Evolutionary conservation across 2,113 vertebrate genomes (phyloP).

Genomic region (Macaca mulatta): DNA sequence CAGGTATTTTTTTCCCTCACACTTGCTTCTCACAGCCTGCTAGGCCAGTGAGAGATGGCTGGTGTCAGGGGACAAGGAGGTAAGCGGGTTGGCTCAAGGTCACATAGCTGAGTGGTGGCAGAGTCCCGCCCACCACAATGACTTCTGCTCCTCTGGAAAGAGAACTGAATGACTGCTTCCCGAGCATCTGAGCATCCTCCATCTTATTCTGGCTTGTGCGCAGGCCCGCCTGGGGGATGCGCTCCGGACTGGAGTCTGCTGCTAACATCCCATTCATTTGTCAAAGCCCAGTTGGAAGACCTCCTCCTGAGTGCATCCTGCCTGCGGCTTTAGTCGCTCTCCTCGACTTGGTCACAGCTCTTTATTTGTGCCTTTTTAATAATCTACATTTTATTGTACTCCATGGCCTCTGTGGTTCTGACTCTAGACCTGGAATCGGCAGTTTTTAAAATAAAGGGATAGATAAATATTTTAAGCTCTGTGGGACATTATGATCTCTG

Average conservation of each 20-base stretch:
- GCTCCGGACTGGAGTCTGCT: too few species aligned
- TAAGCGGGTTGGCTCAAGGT: background rate
- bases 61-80: background rate
- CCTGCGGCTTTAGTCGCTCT: background rate
- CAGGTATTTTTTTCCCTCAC: background rate
- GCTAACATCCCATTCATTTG: background rate
- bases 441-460: background rate
- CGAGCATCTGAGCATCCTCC: background rate
- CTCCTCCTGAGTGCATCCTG: background rate
- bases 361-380: background rate
- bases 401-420: background rate
- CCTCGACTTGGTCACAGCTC: background rate
- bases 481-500: background rate
- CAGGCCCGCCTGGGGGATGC: rapidly evolving
- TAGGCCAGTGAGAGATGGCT: background rate
- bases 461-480: background rate
- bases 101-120: background rate
- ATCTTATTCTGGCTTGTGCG: background rate
- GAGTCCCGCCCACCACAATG: background rate
- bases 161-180: background rate
- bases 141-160: background rate
- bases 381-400: background rate
- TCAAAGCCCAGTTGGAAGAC: background rate
- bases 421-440: background rate
- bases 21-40: background rate